phyloP scores from a whole-genome alignment of 37 sponge, comb jelly and placozoan genomes.

The Aplysina aerophoba region DNA sequence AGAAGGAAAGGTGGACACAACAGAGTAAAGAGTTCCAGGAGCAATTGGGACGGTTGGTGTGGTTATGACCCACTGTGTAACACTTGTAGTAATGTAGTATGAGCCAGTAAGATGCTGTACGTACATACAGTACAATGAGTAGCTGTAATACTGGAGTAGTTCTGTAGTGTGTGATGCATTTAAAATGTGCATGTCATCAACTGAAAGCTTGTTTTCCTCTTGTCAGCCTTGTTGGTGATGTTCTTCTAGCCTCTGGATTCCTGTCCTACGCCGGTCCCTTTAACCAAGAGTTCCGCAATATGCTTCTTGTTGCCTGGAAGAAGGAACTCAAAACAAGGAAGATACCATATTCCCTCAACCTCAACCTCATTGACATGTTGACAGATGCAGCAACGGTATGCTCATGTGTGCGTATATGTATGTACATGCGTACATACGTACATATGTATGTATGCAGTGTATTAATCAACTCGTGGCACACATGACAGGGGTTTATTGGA shows the following conservation, averaged over 20 bases:
- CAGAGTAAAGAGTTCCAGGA: slow-evolving; percentile 96
- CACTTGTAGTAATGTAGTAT: too few relatives aligned
- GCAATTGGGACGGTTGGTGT: slow-evolving; percentile 72
- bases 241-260: slow-evolving; percentile 95
- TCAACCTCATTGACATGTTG: slow-evolving; percentile 92
- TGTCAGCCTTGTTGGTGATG: slow-evolving; percentile 92
- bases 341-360: slow-evolving; percentile 81
- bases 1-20: slow-evolving; percentile 96
- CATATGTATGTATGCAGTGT: background rate
- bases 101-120: too few relatives aligned
- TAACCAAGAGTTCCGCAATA: slow-evolving; percentile 95
- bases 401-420: background rate
- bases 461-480: too few relatives aligned
- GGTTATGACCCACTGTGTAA: too few relatives aligned
- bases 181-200: background rate
- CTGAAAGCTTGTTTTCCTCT: background rate
- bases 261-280: slow-evolving; percentile 99
- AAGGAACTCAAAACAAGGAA: slow-evolving; percentile 76
- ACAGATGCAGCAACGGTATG: slow-evolving; percentile 78
- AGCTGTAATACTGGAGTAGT: background rate
- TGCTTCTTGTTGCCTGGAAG: slow-evolving; percentile 90
- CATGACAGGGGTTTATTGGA: too few relatives aligned
- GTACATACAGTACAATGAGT: too few relatives aligned
- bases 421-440: background rate
- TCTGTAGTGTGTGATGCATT: background rate